A percentile compares a stretch with the other conserved stretches of the same genome.
Evolutionary conservation across 2,113 vertebrate species (phyloP).

Genomic region (Cyprinodon tularosa): DNA sequence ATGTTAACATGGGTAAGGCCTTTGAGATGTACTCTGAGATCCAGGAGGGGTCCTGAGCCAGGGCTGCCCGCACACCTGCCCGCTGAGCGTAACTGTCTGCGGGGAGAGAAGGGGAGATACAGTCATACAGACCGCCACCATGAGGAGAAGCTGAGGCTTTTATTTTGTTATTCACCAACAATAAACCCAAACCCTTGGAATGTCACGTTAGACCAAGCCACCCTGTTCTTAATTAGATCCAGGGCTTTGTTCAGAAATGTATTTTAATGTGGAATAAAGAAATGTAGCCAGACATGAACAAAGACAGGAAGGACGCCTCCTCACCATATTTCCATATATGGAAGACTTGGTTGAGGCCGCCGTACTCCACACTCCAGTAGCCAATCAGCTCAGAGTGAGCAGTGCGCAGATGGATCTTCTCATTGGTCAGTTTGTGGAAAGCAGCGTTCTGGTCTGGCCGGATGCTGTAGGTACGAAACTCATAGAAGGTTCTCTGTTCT

Average conservation of each 20-base stretch:
- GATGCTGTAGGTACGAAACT: slow-evolving; percentile 89
- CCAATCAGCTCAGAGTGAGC: slow-evolving; percentile 89
- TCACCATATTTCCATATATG: slow-evolving; percentile 93
- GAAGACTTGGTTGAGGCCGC: slow-evolving; percentile 88
- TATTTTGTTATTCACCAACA: no score
- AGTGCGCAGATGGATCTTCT: slow-evolving; percentile 85
- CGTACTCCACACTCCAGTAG: slow-evolving; percentile 89
- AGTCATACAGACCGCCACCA: neutral
- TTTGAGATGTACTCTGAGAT: slow-evolving; percentile 82
- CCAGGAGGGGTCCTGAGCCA: slow-evolving; percentile 87
- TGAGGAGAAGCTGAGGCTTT: no score
- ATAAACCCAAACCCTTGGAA: neutral
- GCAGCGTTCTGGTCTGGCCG: slow-evolving; percentile 84
- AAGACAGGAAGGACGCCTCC: slow-evolving; percentile 8
- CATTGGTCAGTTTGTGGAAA: slow-evolving; percentile 83
- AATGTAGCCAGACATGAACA: no score
- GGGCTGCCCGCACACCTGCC: slow-evolving; percentile 79
- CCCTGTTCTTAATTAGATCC: neutral
- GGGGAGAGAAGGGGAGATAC: neutral
- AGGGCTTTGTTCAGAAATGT: no score
- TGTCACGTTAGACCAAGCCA: no score
- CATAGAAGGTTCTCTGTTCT: slow-evolving; percentile 82
- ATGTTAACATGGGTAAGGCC: slow-evolving; percentile 79
- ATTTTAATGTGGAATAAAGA: no score
- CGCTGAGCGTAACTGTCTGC: slow-evolving; percentile 89